Conservation (phyloP, 1,140 invertebrate species). For the Argopecten irradians region DNA sequence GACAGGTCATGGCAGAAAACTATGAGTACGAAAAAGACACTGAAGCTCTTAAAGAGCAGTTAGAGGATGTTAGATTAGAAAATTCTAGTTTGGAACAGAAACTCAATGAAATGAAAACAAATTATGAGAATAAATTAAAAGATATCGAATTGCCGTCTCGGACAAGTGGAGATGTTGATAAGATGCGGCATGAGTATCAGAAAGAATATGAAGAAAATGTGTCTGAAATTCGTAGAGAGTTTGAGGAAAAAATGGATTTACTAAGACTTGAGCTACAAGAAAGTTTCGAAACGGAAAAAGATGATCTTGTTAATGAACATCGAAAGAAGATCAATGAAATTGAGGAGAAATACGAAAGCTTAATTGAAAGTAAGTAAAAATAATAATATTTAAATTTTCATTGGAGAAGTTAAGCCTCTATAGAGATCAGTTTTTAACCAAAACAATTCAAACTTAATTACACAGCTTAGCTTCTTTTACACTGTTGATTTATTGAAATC, state of each 20-base stretch:
- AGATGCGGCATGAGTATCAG: conserved; percentile 43
- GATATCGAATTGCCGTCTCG: conserved; percentile 32
- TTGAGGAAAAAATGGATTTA: conserved; percentile 62
- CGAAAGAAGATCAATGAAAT: conserved; percentile 55
- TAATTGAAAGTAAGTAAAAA: conserved; percentile 65
- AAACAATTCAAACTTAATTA: too few species aligned
- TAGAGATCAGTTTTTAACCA: too few species aligned
- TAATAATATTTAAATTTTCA: too few species aligned
- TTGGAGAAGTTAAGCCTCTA: too few species aligned
- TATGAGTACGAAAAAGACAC: conserved; percentile 34
- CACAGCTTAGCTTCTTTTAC: too few species aligned
- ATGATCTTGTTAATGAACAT: conserved; percentile 50
- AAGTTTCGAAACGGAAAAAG: conserved; percentile 56
- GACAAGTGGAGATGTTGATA: conserved; percentile 40
- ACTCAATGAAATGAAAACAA: conserved; percentile 42
- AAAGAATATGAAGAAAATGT: conserved; percentile 54
- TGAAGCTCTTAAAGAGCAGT: background rate
- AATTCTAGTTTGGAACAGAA: conserved; percentile 29
- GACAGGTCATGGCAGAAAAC: conserved; percentile 37
- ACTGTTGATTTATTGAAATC: too few species aligned
- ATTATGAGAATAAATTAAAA: conserved; percentile 46
- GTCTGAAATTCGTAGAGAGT: conserved; percentile 44
- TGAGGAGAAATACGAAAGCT: conserved; percentile 67
- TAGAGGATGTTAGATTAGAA: background rate
- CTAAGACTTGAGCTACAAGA: conserved; percentile 56